Evolutionary conservation across 2,888 invertebrate species (phyloP).

Genomic region (Apodemia mormo): DNA sequence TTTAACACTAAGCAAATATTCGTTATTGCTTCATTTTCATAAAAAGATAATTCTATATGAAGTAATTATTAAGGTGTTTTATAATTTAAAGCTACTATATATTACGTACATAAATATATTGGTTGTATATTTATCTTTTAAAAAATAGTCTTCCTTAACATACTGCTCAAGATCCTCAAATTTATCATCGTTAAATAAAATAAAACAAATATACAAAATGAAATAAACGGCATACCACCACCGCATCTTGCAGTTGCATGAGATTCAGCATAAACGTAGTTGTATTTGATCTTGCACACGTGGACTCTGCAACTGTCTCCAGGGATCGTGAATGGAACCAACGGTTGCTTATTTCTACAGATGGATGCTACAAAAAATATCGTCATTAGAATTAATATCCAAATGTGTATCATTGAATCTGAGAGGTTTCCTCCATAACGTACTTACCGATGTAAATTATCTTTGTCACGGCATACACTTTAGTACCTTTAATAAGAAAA

Average conservation of each 20-base stretch:
- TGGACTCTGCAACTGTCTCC: slow-evolving; percentile 50
- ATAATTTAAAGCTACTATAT: no score
- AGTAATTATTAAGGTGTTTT: no score
- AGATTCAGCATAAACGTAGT: slow-evolving; percentile 61
- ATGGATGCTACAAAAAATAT: slow-evolving; percentile 49
- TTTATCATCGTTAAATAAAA: neutral
- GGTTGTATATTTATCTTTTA: no score
- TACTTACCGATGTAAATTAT: slow-evolving; percentile 63
- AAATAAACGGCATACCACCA: slow-evolving; percentile 23
- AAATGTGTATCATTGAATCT: neutral
- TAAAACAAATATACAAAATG: neutral
- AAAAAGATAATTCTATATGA: no score
- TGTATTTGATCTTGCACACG: slow-evolving; percentile 60
- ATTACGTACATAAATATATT: no score
- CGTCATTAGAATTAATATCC: neutral
- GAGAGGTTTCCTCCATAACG: neutral
- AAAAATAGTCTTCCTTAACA: slow-evolving; percentile 29
- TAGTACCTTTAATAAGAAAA: slow-evolving; percentile 48
- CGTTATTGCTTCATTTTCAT: no score
- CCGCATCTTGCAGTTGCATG: slow-evolving; percentile 38
- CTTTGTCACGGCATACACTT: slow-evolving; percentile 52
- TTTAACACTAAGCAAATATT: no score
- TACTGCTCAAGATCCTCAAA: neutral
- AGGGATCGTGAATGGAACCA: slow-evolving; percentile 53
- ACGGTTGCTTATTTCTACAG: slow-evolving; percentile 51